phyloP scores from a whole-genome alignment of 30 jellyfish, hydroid and myxozoan species.

The Aurelia aurita complex sp. Pacific region DNA sequence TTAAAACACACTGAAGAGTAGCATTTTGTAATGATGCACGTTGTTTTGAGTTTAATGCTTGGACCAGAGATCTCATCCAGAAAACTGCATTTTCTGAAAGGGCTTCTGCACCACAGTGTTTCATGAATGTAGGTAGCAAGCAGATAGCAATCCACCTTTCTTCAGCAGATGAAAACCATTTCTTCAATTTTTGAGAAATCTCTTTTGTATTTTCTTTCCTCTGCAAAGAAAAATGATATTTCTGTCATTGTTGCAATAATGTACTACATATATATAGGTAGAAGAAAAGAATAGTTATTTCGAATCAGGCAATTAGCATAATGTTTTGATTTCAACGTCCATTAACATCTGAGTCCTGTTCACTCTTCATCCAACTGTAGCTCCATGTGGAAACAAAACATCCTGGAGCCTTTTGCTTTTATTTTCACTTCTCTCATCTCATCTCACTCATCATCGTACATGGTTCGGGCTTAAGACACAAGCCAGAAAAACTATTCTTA shows the following conservation, averaged over 20 bases:
- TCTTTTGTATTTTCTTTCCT: slow-evolving; percentile 16
- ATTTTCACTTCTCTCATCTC: no score
- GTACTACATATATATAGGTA: no score
- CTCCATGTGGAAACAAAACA: no score
- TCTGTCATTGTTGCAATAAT: no score
- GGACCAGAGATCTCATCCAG: slow-evolving; percentile 58
- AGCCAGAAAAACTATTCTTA: not conserved
- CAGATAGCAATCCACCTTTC: slow-evolving; percentile 61
- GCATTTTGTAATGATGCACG: not conserved
- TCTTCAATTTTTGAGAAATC: slow-evolving; percentile 30
- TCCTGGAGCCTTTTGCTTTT: no score
- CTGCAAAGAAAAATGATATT: slow-evolving; percentile 1
- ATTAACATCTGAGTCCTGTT: no score
- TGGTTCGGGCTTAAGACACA: not conserved
- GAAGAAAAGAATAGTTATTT: no score
- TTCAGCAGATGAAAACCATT: slow-evolving; percentile 39
- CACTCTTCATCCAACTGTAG: no score
- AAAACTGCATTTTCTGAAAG: slow-evolving; percentile 26
- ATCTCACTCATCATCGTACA: no score
- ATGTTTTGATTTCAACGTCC: no score
- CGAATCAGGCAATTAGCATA: no score
- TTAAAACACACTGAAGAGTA: slow-evolving; percentile 6
- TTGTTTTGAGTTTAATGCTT: slow-evolving; percentile 25
- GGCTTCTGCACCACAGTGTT: slow-evolving; percentile 42
- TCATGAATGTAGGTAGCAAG: slow-evolving; percentile 18